These are phyloP conservation scores for Aepyceros melampus DNA, from an alignment of 2,113 vertebrate species.

Conservation along the genomic window DNA sequence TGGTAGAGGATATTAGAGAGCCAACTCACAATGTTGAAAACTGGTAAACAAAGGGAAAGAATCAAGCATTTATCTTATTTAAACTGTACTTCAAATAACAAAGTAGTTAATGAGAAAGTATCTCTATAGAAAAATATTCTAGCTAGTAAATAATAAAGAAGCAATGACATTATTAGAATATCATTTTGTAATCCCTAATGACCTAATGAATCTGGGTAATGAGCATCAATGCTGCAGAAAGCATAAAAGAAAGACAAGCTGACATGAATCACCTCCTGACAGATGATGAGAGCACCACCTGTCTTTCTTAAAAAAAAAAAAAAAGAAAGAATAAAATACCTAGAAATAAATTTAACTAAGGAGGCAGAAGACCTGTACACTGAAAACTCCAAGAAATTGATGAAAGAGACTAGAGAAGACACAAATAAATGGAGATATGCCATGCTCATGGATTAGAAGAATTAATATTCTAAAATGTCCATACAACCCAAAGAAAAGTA, in stretches of 20 bases:
- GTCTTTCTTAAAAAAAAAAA: neutral
- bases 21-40: neutral
- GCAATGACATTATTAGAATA: neutral
- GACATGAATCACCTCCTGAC: neutral
- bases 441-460: neutral
- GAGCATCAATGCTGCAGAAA: neutral
- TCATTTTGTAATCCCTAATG: neutral
- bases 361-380: neutral
- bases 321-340: neutral
- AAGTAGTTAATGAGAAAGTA: slow-evolving; percentile 5
- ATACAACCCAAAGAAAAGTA: neutral
- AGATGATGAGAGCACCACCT: neutral
- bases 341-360: neutral
- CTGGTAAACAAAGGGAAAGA: slow-evolving; percentile 5
- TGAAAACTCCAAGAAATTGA: neutral
- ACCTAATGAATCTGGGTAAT: neutral
- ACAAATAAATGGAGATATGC: neutral
- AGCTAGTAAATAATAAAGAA: slow-evolving; percentile 1
- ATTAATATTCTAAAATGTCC: neutral
- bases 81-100: neutral
- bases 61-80: neutral
- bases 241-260: neutral
- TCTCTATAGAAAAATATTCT: neutral
- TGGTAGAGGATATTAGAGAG: neutral
- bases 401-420: neutral